A percentile compares a stretch with the other conserved stretches of the same genome.
Evolutionary conservation across 1,140 invertebrate genomes (phyloP).

Genomic region (Thaumetopoea pityocampa): DNA sequence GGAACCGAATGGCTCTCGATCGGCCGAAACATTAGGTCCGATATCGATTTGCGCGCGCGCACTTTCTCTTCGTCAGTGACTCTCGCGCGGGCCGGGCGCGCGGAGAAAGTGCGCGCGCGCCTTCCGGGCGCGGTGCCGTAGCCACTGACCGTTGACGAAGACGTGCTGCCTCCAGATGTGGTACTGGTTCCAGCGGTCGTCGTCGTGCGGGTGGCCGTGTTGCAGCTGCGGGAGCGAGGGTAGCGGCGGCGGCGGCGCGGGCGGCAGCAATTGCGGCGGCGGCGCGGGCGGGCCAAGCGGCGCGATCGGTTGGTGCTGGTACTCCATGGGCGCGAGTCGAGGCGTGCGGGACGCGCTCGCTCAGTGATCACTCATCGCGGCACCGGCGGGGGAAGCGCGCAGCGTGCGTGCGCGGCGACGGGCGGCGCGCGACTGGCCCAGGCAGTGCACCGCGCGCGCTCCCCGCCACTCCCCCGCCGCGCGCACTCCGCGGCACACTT

Average conservation of each 20-base stretch:
- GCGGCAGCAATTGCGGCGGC: constrained; percentile 49
- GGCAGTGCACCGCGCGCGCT: constrained; percentile 18
- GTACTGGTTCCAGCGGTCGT: constrained; percentile 77
- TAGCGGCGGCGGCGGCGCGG: constrained; percentile 51
- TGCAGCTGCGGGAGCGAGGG: constrained; percentile 64
- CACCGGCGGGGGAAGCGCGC: constrained; percentile 33
- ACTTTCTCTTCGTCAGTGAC: constrained; percentile 49
- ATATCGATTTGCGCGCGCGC: constrained; percentile 34
- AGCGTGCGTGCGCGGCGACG: constrained; percentile 45
- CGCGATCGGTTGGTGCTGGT: constrained; percentile 52
- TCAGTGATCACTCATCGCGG: constrained; percentile 62
- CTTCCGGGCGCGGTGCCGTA: constrained; percentile 23
- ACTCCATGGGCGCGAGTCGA: constrained; percentile 47
- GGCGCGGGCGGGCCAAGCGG: constrained; percentile 56
- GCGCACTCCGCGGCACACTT: constrained; percentile 28
- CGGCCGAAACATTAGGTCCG: constrained; percentile 33
- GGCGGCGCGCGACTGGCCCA: constrained; percentile 34
- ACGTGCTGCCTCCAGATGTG: constrained; percentile 79
- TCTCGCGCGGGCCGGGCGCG: constrained; percentile 25
- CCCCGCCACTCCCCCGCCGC: constrained; percentile 15
- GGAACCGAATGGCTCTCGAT: constrained; percentile 37
- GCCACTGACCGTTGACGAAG: constrained; percentile 78
- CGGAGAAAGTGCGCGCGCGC: constrained; percentile 44
- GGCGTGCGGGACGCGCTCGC: constrained; percentile 31
- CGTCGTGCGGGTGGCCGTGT: constrained; percentile 68